A percentile compares a stretch with the other conserved stretches of the same genome.
These are phyloP conservation scores for Sitta carolinensis DNA, from an alignment of 2,797 vertebrate genomes.

Conservation along the genomic window DNA sequence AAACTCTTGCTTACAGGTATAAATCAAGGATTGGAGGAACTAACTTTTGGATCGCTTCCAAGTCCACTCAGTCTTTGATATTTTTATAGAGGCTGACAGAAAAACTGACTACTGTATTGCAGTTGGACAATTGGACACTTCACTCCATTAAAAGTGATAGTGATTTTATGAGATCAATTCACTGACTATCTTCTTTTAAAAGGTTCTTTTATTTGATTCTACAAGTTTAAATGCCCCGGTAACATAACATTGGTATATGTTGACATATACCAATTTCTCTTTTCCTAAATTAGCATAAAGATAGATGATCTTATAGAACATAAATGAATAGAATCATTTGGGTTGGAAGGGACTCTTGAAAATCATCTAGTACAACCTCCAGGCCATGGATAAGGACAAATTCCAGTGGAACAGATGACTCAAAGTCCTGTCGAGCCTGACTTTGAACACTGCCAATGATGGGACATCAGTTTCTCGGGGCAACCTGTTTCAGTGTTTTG, in stretches of 20 bases:
- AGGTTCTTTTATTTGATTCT: not conserved
- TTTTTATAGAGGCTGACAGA: not conserved
- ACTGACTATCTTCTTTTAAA: not conserved
- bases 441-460: not conserved
- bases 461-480: not conserved
- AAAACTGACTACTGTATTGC: not conserved
- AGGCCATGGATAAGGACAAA: accelerated
- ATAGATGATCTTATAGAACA: not conserved
- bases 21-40: not conserved
- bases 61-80: not conserved
- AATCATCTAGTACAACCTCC: not conserved
- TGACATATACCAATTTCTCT: not conserved
- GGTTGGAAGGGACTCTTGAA: not conserved
- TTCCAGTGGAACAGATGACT: not conserved
- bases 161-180: not conserved
- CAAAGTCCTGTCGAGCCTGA: not conserved
- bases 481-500: not conserved
- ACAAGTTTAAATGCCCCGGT: not conserved
- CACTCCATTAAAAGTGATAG: not conserved
- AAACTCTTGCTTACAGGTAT: not conserved
- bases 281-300: not conserved
- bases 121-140: not conserved
- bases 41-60: not conserved
- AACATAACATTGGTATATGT: not conserved
- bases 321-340: not conserved